Evolutionary conservation across 1,140 invertebrate species (phyloP).

Genomic region (Colletes gigas): DNA sequence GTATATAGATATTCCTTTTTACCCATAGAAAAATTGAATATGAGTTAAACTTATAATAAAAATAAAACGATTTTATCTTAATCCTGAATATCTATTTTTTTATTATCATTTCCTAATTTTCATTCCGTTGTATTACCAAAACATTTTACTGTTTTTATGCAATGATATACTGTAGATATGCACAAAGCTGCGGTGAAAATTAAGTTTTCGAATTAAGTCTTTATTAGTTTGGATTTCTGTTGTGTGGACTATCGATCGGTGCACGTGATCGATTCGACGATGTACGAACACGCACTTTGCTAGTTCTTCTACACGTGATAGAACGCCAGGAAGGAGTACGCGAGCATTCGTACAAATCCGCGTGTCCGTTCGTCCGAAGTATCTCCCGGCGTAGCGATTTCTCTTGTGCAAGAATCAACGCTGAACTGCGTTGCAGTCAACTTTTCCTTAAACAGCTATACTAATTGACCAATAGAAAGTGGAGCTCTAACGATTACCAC

Average conservation of each 20-base stretch:
- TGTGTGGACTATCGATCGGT: constrained; percentile 1
- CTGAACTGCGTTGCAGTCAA: constrained; percentile 33
- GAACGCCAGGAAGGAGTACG: constrained; percentile 31
- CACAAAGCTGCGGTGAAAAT: too few species aligned
- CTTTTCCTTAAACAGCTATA: constrained; percentile 70
- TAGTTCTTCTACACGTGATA: constrained; percentile 33
- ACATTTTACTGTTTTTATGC: too few species aligned
- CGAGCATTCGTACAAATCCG: constrained; percentile 38
- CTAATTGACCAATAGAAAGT: constrained; percentile 74
- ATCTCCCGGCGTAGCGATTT: constrained; percentile 53
- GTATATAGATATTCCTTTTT: too few species aligned
- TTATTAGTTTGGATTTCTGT: constrained; percentile 24
- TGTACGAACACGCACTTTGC: constrained; percentile 28
- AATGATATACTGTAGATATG: too few species aligned
- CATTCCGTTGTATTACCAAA: too few species aligned
- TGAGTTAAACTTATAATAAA: too few species aligned
- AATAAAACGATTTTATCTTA: too few species aligned
- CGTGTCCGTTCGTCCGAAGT: constrained; percentile 33
- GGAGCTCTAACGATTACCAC: constrained; percentile 59
- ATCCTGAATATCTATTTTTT: too few species aligned
- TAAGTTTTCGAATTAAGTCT: too few species aligned
- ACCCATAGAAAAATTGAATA: too few species aligned
- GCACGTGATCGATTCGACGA: constrained; percentile 41
- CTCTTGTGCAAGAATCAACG: constrained; percentile 62
- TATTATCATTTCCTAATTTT: too few species aligned